Evolutionary conservation across 2,888 invertebrate species (phyloP), one percentile per base, ranked within the genome.

Genomic region (Trilocha varians): DNA sequence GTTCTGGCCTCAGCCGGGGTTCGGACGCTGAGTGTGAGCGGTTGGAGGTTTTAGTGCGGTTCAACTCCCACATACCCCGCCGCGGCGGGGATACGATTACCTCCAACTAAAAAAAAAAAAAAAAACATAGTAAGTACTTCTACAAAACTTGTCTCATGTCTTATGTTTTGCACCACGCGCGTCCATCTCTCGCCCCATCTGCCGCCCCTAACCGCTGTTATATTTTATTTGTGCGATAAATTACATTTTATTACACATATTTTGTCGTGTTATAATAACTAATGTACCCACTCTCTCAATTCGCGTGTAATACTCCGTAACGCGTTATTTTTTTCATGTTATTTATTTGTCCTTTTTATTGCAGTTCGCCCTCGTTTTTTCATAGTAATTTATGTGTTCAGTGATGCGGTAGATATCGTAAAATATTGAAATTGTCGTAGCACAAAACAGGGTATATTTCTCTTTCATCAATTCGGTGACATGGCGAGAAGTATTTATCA

Each of bases 261-360:
- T 87, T 87, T 86, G 87, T 85, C 83, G 86, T 84, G 86, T 83
- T 86, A 86, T 85, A 84, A 87, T 85, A 87, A 86, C 85, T 87
- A 87, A 87, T 87, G 86, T 82, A 86, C 77, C 78, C 70, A 73
- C 77, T 78, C 80, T 78, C 79, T 77, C 80, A 79, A 79, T 80
- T 78, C 78, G 72, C 76, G 70, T 82, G 85, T 83, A 79, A 84
- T 80, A 78, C 74, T 63, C 65, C 78, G 72, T 74, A 69, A 76
- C 78, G 74, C 68, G 65, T 62, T 66, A 65, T 70, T 76, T 75
- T 67, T 69, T 50, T 52, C 38, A 33, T 65, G 67, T 80, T 82
- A 73, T 78, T 80, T 82, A 71, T 75, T 65, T 67, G 62, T 58
- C 49, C 53, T 67, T 72, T 78, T 78, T 78, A 76, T 77, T 70